Percentiles rank a stretch among this genome's conserved stretches.
These are phyloP conservation scores for Cheilinus undulatus DNA, from an alignment of 2,113 vertebrate genomes.

Conservation along the genomic window DNA sequence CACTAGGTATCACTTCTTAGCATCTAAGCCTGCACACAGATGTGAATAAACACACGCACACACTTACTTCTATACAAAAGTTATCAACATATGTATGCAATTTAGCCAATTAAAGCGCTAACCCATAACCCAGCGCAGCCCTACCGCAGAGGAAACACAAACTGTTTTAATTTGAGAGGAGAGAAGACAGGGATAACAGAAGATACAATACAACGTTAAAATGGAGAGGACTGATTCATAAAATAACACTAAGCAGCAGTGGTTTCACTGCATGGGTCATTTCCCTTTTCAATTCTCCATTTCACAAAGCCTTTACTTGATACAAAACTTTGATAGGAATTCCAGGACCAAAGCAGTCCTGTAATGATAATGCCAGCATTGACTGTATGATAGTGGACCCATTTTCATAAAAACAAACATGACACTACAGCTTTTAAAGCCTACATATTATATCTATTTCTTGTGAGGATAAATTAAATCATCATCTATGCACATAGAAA, in stretches of 20 bases:
- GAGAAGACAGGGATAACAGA: constrained; percentile 21
- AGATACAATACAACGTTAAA: neutral
- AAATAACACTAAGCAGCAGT: constrained; percentile 18
- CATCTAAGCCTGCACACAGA: constrained; percentile 54
- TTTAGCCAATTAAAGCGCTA: constrained; percentile 71
- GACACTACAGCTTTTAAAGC: neutral
- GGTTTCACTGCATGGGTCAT: constrained; percentile 15
- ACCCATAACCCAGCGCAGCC: constrained; percentile 41
- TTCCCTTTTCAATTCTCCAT: constrained; percentile 30
- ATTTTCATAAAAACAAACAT: neutral
- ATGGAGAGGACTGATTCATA: neutral
- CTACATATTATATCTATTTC: too few species aligned
- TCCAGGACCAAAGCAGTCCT: too few species aligned
- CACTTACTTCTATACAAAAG: constrained; percentile 37
- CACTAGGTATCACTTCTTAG: constrained; percentile 63
- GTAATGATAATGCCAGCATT: constrained; percentile 24
- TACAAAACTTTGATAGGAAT: neutral
- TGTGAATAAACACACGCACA: constrained; percentile 29
- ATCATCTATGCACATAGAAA: too few species aligned
- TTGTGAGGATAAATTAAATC: too few species aligned
- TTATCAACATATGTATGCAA: constrained; percentile 72
- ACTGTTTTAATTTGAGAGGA: constrained; percentile 42
- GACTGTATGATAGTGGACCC: too few species aligned
- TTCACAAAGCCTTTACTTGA: neutral
- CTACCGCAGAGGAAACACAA: constrained; percentile 58